Evolutionary conservation across 2,888 invertebrate species (phyloP).

Genomic region (Antheraea yamamai): DNA sequence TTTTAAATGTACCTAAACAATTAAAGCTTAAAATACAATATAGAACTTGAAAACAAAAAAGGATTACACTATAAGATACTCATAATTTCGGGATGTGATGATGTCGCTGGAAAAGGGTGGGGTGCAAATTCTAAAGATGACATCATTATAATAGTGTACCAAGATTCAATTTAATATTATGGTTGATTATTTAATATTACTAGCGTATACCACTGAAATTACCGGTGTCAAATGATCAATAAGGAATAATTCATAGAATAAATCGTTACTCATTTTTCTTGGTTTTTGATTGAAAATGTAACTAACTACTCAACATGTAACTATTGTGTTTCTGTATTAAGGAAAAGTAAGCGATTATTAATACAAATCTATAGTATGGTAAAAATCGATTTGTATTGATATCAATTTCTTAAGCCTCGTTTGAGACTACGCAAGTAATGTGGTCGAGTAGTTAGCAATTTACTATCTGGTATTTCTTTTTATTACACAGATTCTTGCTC

Average conservation of each 20-base stretch:
- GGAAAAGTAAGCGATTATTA: too few species aligned
- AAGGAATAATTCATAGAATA: background rate
- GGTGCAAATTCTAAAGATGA: background rate
- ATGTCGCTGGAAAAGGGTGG: background rate
- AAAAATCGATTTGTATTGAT: too few species aligned
- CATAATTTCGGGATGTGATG: background rate
- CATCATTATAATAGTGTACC: background rate
- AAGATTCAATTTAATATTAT: background rate
- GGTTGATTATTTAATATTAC: background rate
- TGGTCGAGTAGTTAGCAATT: too few species aligned
- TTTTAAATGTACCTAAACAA: background rate
- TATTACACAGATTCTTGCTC: too few species aligned
- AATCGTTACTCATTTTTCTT: background rate
- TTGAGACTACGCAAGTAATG: too few species aligned
- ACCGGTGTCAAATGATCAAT: too few species aligned
- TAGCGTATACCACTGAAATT: background rate
- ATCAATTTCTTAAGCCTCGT: too few species aligned
- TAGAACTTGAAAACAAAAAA: background rate
- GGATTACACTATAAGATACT: background rate
- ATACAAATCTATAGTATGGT: too few species aligned
- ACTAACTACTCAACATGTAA: background rate
- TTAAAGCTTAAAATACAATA: background rate
- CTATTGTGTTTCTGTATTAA: background rate
- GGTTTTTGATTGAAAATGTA: background rate
- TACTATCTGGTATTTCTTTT: too few species aligned